Conservation (phyloP, 2,797 vertebrate species). For the Todus mexicanus region DNA sequence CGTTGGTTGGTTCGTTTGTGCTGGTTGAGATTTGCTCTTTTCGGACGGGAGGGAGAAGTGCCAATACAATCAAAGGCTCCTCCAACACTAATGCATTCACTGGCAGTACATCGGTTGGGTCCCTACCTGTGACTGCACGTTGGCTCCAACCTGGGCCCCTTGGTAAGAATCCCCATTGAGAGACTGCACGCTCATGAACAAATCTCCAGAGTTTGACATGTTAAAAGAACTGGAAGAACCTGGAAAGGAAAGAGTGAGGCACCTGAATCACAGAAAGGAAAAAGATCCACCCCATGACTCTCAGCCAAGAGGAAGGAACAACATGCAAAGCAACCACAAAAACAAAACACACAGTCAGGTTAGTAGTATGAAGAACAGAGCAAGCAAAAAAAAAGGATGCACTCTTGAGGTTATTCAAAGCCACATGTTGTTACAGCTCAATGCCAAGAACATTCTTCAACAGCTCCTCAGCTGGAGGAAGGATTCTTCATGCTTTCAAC, state of each 20-base stretch:
- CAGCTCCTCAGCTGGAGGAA: constrained; percentile 45
- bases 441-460: constrained; percentile 36
- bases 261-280: constrained; percentile 85
- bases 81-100: constrained; percentile 68
- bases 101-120: constrained; percentile 76
- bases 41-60: constrained; percentile 59
- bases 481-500: constrained; percentile 36
- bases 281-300: constrained; percentile 80
- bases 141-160: constrained; percentile 99
- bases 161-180: constrained; percentile 99
- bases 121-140: constrained; percentile 99
- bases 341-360: constrained; percentile 77
- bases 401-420: constrained; percentile 57
- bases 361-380: constrained; percentile 77
- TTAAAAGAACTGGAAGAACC: constrained; percentile 99
- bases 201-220: constrained; percentile 99
- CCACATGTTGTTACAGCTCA: constrained; percentile 40
- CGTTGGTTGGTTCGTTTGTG: constrained; percentile 14
- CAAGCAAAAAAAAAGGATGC: constrained; percentile 67
- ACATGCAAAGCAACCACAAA: constrained; percentile 81
- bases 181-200: constrained; percentile 99
- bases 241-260: constrained; percentile 91
- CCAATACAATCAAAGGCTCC: constrained; percentile 67
- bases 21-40: constrained; percentile 66
- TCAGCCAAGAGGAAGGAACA: constrained; percentile 75